Conservation (phyloP, 2,888 invertebrate genomes). For the Zygogramma bicolorata region DNA sequence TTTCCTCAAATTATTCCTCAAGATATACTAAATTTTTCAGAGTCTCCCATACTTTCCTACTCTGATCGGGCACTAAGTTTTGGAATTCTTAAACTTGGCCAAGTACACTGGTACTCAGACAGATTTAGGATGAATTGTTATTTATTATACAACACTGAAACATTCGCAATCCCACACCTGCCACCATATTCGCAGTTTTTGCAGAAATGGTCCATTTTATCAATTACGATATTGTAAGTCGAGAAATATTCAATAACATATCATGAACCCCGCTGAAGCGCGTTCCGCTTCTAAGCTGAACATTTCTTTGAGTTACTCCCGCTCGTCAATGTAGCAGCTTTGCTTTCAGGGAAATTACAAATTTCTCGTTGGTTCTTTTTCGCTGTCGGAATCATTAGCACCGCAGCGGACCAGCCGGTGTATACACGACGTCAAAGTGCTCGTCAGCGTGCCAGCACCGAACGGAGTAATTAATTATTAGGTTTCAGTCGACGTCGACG, state of each 20-base stretch:
- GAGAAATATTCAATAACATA: no score
- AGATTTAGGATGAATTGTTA: no score
- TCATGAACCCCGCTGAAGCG: no score
- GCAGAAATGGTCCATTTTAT: no score
- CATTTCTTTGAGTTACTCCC: neutral
- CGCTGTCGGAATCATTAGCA: conserved; percentile 30
- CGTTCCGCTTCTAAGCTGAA: neutral
- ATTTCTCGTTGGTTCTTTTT: conserved; percentile 33
- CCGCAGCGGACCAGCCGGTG: conserved; percentile 2
- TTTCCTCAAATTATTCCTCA: no score
- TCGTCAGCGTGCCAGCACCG: conserved; percentile 28
- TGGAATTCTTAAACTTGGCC: no score
- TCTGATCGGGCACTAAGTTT: no score
- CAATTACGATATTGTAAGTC: no score
- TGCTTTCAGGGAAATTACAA: conserved; percentile 34
- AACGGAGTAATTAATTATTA: conserved; percentile 64
- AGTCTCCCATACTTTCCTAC: no score
- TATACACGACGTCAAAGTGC: conserved; percentile 15
- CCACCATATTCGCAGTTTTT: neutral
- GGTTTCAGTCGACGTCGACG: conserved; percentile 62
- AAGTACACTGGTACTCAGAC: no score
- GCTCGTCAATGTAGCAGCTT: neutral
- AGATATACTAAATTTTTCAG: no score
- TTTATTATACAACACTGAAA: neutral
- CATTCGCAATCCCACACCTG: neutral